Base-by-base conservation (phyloP, 1,140 invertebrate genomes). In the Bombus confusus region DNA sequence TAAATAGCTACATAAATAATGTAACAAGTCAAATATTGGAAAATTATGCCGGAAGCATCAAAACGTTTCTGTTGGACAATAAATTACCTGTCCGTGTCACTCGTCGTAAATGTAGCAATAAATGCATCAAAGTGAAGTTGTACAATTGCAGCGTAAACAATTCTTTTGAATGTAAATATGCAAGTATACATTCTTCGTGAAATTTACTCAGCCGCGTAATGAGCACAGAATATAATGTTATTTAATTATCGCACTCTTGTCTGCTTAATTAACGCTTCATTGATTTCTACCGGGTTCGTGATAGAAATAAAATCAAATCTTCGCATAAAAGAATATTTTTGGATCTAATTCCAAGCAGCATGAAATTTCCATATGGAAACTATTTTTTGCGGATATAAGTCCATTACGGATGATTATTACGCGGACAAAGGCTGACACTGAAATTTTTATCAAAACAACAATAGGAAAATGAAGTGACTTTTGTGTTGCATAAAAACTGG, bases 271-370 rank as follows among this genome's bases (percentile, higher is more conserved):
- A 12, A n/a, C 12, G 3, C 3, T 12, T 12, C 28, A 59, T 59
- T 28, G 28, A 59, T 59, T 28, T 12, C 28, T 0, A 1, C 28
- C 1, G 0, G 3, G 10, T 62, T 28, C 10, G 2, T 62, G 28
- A 3, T 62, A 13, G 59, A 62, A n/a, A 62, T 2, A n/a, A n/a
- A 62, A n/a, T 1, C 1, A 28, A n/a, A 62, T n/a, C 12, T 13
- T 2, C 4, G 0, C 1, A 62, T 12, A 13, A 28, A n/a, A 62
- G 3, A n/a, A 28, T 59, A 3, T 62, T 28, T 13, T n/a, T 12
- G 28, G 0, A 28, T 13, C 1, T n/a, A 2, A 3, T 12, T n/a
- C 43, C 4, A 1, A 15, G 13, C 13, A 47, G 4, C 15, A 13
- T 47, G 43, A 47, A 47, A 47, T 47, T 18, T 47, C 43, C 43